A percentile compares a stretch with the other conserved stretches of the same genome.
Evolutionary conservation across 2,113 vertebrate genomes (phyloP).

Genomic region (Chelonoidis abingdonii): DNA sequence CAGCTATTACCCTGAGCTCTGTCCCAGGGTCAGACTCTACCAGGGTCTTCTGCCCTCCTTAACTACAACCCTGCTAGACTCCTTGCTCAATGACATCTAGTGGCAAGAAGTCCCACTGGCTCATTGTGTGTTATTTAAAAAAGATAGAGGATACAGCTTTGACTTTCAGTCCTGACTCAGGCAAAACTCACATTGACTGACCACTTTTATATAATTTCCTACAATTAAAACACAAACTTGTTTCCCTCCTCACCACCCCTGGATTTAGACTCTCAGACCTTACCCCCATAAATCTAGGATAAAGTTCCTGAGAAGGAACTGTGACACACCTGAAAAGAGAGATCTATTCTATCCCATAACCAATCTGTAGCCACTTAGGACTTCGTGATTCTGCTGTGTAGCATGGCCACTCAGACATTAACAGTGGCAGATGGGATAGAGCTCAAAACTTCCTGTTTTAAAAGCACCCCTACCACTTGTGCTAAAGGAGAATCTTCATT

Average conservation of each 20-base stretch:
- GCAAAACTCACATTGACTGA: background rate
- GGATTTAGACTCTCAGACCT: background rate
- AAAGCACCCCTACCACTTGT: background rate
- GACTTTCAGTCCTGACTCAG: background rate
- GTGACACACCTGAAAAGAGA: background rate
- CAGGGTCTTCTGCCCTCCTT: conserved; percentile 32
- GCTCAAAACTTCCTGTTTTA: background rate
- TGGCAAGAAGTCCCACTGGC: background rate
- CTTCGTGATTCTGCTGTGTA: background rate
- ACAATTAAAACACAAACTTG: background rate
- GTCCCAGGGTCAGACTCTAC: background rate
- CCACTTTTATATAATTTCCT: background rate
- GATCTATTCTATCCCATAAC: background rate
- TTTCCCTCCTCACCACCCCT: background rate
- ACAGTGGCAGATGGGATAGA: background rate
- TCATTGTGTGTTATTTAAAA: background rate
- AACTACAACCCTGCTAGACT: background rate
- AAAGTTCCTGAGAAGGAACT: background rate
- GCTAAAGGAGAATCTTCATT: background rate
- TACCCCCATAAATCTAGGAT: background rate
- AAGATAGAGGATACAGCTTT: background rate
- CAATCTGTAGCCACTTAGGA: fast-evolving
- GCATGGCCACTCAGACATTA: background rate
- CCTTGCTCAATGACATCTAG: background rate
- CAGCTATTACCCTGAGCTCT: background rate